Conservation (phyloP, 2,797 vertebrate genomes). For the Numenius phaeopus region DNA sequence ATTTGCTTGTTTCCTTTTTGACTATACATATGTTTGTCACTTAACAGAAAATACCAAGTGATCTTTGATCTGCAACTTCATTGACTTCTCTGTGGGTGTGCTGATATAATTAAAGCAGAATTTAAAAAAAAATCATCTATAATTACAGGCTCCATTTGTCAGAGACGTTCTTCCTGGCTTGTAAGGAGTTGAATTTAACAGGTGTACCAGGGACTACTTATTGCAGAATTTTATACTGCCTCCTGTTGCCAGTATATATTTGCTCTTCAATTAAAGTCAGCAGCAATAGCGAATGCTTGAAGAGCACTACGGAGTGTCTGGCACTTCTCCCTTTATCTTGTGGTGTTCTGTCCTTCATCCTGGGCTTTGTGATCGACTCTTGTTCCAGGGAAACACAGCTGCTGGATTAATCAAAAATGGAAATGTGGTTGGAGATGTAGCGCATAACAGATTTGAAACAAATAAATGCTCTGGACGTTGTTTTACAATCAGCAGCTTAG, state of each 20-base stretch:
- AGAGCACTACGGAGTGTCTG: background rate
- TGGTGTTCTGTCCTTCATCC: conserved; percentile 19
- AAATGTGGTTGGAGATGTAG: conserved; percentile 28
- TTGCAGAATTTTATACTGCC: background rate
- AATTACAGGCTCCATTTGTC: background rate
- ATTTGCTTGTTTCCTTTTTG: background rate
- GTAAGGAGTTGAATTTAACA: background rate
- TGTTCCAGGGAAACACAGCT: conserved; percentile 63
- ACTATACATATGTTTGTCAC: background rate
- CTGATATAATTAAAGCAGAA: background rate
- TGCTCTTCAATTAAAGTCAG: background rate
- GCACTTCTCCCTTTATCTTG: conserved; percentile 20
- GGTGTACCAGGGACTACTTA: background rate
- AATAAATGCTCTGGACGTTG: background rate
- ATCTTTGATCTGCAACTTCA: background rate
- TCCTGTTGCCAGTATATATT: background rate
- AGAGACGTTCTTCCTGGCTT: background rate
- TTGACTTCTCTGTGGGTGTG: background rate
- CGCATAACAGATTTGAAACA: background rate
- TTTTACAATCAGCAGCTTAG: conserved; percentile 4
- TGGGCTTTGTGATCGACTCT: conserved; percentile 19
- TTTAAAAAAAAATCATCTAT: background rate
- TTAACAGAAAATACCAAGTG: background rate
- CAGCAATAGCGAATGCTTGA: background rate
- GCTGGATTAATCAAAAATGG: conserved; percentile 61